Base-by-base conservation (phyloP, 2,888 invertebrate species). In the Himalopsyche tibetana region DNA sequence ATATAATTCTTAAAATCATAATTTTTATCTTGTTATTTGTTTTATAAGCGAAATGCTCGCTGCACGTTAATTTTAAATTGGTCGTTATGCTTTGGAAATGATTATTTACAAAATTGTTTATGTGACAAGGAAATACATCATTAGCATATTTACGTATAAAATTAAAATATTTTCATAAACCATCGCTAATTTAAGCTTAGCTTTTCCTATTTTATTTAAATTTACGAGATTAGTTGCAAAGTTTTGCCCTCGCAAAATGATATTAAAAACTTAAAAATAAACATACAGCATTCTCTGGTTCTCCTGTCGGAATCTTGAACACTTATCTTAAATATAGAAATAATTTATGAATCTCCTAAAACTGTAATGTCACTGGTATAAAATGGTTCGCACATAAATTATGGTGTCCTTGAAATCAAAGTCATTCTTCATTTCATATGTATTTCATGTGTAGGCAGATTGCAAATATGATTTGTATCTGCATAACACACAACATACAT, bases 371-470 rank as follows among this genome's bases (percentile, higher is more conserved):
- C 74, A 74, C 36, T 74, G 36, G 38, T 74, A 74, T 74, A 38
- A 36, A 38, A 74, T 74, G 74, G 74, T 36, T 74, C 74, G 19
- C 74, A 74, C 74, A 38, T 74, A 74, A 74, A 38, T 74, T 36
- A 74, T 28, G 28, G 28, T 28, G 28, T 28, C 19, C 74, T 1
- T 36, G 11, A 74, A 74, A 74, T 36, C 36, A 28, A 74, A 38
- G 38, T 12, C 9, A 15, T 74, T 74, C 8, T 36, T 74, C 74
- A 74, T 36, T 74, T 38, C 12, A 4, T 36, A 36, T 74, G 28
- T 63, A 74, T 74, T 15, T 38, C 38, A 38, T 36, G 38, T 28
- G 15, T 69, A 69, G 69, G 36, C 17, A 19, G 15, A 69, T 4
- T 38, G 74, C 36, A 36, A 38, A 74, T 74, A 74, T 36, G 11